Evolutionary conservation across 2,113 vertebrate species (phyloP).

Genomic region (Hippocampus mohnikei): DNA sequence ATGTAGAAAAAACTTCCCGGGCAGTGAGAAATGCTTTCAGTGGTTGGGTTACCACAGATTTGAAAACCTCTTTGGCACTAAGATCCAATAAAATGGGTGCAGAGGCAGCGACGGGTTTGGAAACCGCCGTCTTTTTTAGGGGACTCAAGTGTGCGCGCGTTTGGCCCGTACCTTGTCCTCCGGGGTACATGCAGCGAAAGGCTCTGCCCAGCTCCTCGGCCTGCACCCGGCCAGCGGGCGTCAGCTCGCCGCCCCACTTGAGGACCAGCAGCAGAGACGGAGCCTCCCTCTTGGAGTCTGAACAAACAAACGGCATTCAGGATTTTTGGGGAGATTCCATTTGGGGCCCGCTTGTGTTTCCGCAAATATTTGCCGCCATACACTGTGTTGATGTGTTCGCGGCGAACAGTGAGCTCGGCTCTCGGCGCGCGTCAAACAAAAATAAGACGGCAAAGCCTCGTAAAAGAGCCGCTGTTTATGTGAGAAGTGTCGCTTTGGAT

Average conservation of each 20-base stretch:
- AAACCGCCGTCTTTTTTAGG: neutral
- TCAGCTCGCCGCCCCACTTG: slow-evolving; percentile 96
- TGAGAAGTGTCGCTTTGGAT: neutral
- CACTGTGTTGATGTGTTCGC: neutral
- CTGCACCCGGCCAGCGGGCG: slow-evolving; percentile 90
- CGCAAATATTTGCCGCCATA: neutral
- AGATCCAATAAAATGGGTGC: neutral
- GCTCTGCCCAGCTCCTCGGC: slow-evolving; percentile 93
- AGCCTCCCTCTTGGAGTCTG: slow-evolving; percentile 77
- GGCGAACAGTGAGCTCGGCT: neutral
- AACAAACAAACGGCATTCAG: slow-evolving; percentile 11
- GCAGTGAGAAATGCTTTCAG: no score
- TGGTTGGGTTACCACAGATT: neutral
- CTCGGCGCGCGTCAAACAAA: neutral
- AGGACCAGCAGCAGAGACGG: slow-evolving; percentile 89
- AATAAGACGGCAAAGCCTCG: slow-evolving; percentile 2
- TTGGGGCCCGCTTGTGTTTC: neutral
- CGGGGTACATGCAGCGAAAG: slow-evolving; percentile 98
- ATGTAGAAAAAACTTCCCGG: no score
- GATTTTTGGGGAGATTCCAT: neutral
- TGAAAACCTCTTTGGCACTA: neutral
- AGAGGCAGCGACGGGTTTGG: neutral
- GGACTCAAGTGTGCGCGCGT: neutral
- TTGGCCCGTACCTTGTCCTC: slow-evolving; percentile 85
- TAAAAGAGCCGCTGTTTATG: neutral